These are phyloP conservation scores for Agonum fuliginosum DNA, from an alignment of 2,888 invertebrate species.

Conservation along the genomic window DNA sequence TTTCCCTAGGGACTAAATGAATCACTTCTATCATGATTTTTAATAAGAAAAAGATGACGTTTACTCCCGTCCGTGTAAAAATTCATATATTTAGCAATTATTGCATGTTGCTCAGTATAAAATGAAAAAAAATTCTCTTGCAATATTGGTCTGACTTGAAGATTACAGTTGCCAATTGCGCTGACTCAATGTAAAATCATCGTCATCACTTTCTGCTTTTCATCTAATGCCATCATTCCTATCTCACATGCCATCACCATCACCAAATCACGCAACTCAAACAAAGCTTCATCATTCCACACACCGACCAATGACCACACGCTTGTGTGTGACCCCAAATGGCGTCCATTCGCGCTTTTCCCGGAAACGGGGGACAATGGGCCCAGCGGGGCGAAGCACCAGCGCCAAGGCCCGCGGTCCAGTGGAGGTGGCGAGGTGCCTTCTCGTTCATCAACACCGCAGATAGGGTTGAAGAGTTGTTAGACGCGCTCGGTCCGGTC, in stretches of 20 bases:
- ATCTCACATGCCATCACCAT: not conserved
- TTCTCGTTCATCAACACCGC: not conserved
- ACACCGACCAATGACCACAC: conserved; percentile 54
- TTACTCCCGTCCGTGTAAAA: no score
- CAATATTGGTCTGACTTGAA: no score
- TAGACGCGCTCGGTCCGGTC: no score
- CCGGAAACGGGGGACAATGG: conserved; percentile 61
- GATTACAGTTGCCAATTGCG: not conserved
- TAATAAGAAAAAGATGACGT: no score
- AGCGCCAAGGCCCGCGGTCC: conserved; percentile 51
- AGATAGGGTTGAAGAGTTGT: not conserved
- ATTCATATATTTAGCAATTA: no score
- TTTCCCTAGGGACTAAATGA: no score
- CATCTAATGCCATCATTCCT: not conserved
- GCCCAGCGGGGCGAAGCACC: conserved; percentile 46
- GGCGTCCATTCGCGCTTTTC: conserved; percentile 46
- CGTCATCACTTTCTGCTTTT: not conserved
- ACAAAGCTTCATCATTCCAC: conserved; percentile 10
- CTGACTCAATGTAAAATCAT: not conserved
- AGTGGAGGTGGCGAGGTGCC: conserved; percentile 20
- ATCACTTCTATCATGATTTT: no score
- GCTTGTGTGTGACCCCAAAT: conserved; percentile 62
- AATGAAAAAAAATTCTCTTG: no score
- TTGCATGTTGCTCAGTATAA: no score
- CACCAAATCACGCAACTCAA: conserved; percentile 3